phyloP scores from a whole-genome alignment of 2,797 vertebrate species.

The Phyllotis vaccarum region DNA sequence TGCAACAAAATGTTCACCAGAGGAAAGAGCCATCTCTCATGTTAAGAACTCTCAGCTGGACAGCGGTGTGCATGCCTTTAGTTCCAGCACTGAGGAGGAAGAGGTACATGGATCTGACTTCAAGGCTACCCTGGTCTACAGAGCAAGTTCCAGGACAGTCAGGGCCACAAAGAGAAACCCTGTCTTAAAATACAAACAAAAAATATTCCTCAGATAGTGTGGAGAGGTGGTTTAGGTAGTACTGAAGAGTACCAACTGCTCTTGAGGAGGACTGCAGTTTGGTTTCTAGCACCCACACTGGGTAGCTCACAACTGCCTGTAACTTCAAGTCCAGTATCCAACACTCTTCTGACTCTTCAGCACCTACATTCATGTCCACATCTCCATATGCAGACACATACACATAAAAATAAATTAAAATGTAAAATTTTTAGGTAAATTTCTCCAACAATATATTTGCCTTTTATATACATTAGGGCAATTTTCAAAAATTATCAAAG shows the following conservation, averaged over 20 bases:
- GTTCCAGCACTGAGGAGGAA: neutral
- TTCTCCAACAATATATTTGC: neutral
- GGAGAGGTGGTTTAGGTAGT: neutral
- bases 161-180: neutral
- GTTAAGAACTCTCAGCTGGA: neutral
- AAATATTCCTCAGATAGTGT: neutral
- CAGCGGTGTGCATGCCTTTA: neutral
- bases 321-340: neutral
- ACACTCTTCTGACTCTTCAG: neutral
- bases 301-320: neutral
- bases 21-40: neutral
- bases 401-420: neutral
- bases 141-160: neutral
- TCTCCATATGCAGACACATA: neutral
- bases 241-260: neutral
- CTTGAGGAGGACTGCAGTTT: neutral
- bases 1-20: slow-evolving; percentile 26
- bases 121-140: neutral
- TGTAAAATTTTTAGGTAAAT: neutral
- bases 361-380: neutral
- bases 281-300: neutral
- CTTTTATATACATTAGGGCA: neutral
- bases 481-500: neutral
- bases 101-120: neutral
- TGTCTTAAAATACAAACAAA: neutral